Evolutionary conservation across 2,888 invertebrate genomes (phyloP), one percentile per base, ranked within the genome.

Genomic region (Protodeltote pygarga): DNA sequence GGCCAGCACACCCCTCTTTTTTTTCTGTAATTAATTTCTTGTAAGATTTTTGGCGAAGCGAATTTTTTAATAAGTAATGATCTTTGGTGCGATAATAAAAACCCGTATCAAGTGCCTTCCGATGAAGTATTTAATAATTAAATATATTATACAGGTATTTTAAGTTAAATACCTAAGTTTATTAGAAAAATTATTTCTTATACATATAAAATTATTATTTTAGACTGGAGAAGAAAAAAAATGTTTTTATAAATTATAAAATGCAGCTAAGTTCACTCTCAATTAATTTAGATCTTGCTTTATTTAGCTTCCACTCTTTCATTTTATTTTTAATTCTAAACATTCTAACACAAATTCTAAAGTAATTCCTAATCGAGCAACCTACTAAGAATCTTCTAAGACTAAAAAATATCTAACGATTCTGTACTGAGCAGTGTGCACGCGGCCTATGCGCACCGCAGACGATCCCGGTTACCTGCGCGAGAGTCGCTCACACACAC

Each of bases 401-500:
- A 87, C 75, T 74, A 41, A 61, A 59, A 70, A 73, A 75, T 74
- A 77, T 83, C 81, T 83, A 80, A 84, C 75, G 71, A 75, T 73
- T 73, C 77, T 64, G 71, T 62, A 71, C 67, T 53, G 61, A 74
- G 75, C 75, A 74, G 73, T 75, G 73, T 87, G 85, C 70, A 75
- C 77, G 71, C 75, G 53, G 73, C 76, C 77, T 82, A 81, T 81
- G 57, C 79, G 78, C 67, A 72, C 69, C 70, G 77, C 67, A 81
- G 80, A 80, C 87, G 86, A 81, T 87, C 89, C 89, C 84, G 78
- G 85, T 87, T 91, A 90, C 90, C 90, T 90, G 89, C 88, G 89
- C 81, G 51, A 57, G 81, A 68, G 69, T 67, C 71, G 72, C 71
- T 57, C 67, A 66, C 67, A 32, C 65, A 52, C 68, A 58, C 66